Base-by-base conservation (phyloP, 2,888 invertebrate species). In the Cancer borealis region DNA sequence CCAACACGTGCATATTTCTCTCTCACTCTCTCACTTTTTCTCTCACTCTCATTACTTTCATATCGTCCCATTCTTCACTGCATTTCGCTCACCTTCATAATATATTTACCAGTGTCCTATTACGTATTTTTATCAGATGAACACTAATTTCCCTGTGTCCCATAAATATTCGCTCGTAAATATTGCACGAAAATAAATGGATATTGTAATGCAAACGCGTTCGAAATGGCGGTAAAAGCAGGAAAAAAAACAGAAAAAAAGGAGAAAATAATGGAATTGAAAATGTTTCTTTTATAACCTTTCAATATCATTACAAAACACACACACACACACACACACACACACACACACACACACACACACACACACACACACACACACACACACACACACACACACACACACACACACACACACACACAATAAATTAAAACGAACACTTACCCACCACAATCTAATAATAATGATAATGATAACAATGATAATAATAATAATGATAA, bases 161-260 rank as follows among this genome's bases (percentile, higher is more conserved):
- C 73, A 73, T 73, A 73, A 73, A 73, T 73, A 73, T 73, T 73
- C 73, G 73, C 73, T 73, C 73, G 73, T 73, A 73, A 73, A 73
- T 73, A 73, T 73, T 54, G 26, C 73, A 73, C 73, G 8, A 73
- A 73, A 73, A 73, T 73, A 73, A 73, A 73, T 26, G 73, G 26
- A 73, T 73, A 54, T 54, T 54, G 54, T 54, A 54, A 54, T 54
- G 54, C 54, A 17, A 54, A 54, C 54, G 54, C 17, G 54, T 54
- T 54, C 3, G 54, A 12, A 54, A 54, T 54, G 54, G 17, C 12
- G 54, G 54, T 14, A 54, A 54, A 54, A 54, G 17, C 54, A 17
- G 54, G 14, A 54, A 12, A 17, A 54, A 54, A 54, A 54, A 54
- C 12, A 54, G 12, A 17, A 54, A 12, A 17, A 54, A 54, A 54